Conservation (phyloP, 2,113 vertebrate species). For the Burhinus bistriatus region DNA sequence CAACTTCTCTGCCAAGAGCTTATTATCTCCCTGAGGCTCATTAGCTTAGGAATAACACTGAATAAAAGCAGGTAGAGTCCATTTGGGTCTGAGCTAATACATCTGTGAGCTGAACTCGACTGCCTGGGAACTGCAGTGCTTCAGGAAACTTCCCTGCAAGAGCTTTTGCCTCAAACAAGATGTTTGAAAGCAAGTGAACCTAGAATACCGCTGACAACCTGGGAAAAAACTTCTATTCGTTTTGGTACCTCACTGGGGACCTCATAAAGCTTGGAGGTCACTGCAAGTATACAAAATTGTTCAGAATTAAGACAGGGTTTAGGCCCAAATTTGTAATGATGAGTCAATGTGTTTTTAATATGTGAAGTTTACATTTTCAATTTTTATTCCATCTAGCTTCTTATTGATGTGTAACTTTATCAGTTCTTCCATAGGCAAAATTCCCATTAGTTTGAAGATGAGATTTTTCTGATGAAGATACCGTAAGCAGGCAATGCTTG, state of each 20-base stretch:
- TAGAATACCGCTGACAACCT: not conserved
- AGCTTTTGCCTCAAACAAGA: not conserved
- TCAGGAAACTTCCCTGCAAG: not conserved
- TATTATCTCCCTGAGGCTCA: not conserved
- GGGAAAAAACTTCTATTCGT: not conserved
- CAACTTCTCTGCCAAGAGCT: not conserved
- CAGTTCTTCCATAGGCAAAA: not conserved
- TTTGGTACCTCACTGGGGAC: not conserved
- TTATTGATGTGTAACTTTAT: not conserved
- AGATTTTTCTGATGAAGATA: not conserved
- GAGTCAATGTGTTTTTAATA: not conserved
- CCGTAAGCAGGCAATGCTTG: not conserved
- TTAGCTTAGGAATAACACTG: not conserved
- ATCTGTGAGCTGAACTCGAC: not conserved
- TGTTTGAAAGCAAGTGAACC: not conserved
- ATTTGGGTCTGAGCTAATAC: not conserved
- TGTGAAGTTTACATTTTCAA: not conserved
- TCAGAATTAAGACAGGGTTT: not conserved
- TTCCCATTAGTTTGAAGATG: not conserved
- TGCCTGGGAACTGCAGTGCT: not conserved
- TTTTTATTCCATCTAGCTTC: not conserved
- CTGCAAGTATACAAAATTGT: not conserved
- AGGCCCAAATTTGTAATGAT: not conserved
- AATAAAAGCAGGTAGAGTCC: not conserved
- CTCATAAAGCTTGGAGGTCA: not conserved